Percentiles rank a stretch among this genome's conserved stretches.
phyloP scores from a whole-genome alignment of 1,140 invertebrate genomes.

The Pseudomyrmex sp. region DNA sequence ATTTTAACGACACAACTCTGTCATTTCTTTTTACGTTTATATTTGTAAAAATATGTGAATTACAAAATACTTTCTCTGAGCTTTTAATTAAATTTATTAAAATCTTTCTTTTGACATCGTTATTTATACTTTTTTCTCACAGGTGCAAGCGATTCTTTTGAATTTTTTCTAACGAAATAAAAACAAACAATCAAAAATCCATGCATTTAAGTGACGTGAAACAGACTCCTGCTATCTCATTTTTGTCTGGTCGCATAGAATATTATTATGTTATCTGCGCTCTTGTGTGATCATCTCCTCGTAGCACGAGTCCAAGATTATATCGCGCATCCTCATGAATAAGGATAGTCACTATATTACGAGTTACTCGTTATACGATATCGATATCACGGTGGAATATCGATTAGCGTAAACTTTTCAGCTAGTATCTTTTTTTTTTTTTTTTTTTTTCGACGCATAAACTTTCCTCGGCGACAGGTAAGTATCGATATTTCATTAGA shows the following conservation, averaged over 20 bases:
- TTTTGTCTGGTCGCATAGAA: background rate
- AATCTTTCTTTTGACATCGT: background rate
- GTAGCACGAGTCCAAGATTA: background rate
- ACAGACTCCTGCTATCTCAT: background rate
- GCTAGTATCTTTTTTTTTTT: slow-evolving; percentile 7
- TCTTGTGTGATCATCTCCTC: slow-evolving; percentile 13
- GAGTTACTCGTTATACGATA: slow-evolving; percentile 18
- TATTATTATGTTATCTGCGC: slow-evolving; percentile 16
- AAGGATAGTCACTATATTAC: slow-evolving; percentile 32
- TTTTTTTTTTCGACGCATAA: slow-evolving; percentile 4
- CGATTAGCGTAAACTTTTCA: slow-evolving; percentile 29
- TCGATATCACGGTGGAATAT: slow-evolving; percentile 35
- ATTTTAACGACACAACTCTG: no score
- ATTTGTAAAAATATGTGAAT: background rate
- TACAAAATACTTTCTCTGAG: background rate
- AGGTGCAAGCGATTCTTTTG: background rate
- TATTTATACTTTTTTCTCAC: background rate
- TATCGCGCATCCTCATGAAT: slow-evolving; percentile 36
- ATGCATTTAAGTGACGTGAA: background rate
- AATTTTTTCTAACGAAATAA: background rate
- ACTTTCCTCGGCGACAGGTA: background rate
- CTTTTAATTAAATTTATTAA: background rate
- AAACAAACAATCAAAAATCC: background rate
- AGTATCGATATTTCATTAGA: slow-evolving; percentile 38
- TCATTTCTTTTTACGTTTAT: background rate